These are phyloP conservation scores for Pachyrhynchus sulphureomaculatus DNA, from an alignment of 1,140 invertebrate genomes.

Conservation along the genomic window DNA sequence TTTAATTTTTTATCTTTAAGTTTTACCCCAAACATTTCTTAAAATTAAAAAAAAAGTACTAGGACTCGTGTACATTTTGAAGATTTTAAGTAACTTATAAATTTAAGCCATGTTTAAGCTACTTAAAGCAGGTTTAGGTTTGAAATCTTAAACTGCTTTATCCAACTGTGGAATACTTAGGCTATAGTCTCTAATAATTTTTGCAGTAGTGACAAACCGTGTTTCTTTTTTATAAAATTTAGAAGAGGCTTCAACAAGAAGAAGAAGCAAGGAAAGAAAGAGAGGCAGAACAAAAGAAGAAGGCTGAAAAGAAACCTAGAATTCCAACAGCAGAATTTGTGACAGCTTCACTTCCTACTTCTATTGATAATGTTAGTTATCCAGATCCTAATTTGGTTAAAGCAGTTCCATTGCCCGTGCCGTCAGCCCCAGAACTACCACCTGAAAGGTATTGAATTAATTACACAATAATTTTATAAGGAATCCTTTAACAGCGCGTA, in stretches of 20 bases:
- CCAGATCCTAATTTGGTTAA: slow-evolving; percentile 30
- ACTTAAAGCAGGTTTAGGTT: no score
- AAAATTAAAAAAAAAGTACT: no score
- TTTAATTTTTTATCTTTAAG: neutral
- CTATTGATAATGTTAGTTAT: slow-evolving; percentile 34
- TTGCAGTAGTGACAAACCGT: no score
- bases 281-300: no score
- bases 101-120: no score
- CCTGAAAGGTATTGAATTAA: slow-evolving; percentile 10
- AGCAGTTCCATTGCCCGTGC: neutral
- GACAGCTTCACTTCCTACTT: slow-evolving; percentile 27
- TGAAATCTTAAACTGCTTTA: no score
- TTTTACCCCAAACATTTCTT: no score
- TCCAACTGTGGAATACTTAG: no score
- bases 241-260: slow-evolving; percentile 18
- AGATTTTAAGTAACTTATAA: no score
- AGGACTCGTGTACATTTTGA: no score
- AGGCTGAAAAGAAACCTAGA: slow-evolving; percentile 2
- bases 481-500: no score
- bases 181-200: no score
- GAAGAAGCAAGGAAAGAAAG: slow-evolving; percentile 17
- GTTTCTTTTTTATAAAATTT: neutral
- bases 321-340: slow-evolving; percentile 12
- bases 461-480: neutral
- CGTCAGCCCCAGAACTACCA: slow-evolving; percentile 22